A percentile compares a stretch with the other conserved stretches of the same genome.
These are phyloP conservation scores for Cephalotes varians DNA, from an alignment of 2,888 invertebrate species.

Conservation along the genomic window DNA sequence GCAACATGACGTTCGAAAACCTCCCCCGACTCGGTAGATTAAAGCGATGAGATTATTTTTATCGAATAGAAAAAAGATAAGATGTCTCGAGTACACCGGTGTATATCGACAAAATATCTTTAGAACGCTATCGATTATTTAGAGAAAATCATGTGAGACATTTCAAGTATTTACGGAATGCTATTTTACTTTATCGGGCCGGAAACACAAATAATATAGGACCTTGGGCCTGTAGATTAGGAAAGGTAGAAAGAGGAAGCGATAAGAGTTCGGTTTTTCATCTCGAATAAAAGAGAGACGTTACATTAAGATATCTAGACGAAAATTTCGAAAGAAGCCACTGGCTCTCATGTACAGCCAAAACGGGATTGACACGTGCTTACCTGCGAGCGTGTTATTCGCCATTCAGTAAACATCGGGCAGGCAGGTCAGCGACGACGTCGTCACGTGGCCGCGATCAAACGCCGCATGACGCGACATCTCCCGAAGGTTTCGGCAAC, in stretches of 20 bases:
- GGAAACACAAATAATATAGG: not conserved
- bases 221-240: not conserved
- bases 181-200: not conserved
- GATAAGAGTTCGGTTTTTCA: not conserved
- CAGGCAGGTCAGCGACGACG: not conserved
- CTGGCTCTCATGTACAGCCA: not conserved
- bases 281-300: not conserved
- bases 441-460: constrained; percentile 17
- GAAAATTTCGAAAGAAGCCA: not conserved
- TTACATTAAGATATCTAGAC: not conserved
- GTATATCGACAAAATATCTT: not conserved
- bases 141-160: not conserved
- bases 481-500: constrained; percentile 54
- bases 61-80: constrained; percentile 30
- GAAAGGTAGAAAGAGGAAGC: not conserved
- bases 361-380: constrained; percentile 20
- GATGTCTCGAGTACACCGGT: not conserved
- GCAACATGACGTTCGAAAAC: not conserved
- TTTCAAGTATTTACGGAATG: not conserved
- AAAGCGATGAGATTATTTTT: not conserved
- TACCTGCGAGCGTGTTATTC: not conserved
- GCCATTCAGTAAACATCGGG: constrained; percentile 13
- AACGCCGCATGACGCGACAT: constrained; percentile 63
- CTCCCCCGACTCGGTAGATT: not conserved
- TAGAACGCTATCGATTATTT: not conserved